Evolutionary conservation across 2,113 vertebrate species (phyloP).

Genomic region (Sterrhoptilus dennistouni): DNA sequence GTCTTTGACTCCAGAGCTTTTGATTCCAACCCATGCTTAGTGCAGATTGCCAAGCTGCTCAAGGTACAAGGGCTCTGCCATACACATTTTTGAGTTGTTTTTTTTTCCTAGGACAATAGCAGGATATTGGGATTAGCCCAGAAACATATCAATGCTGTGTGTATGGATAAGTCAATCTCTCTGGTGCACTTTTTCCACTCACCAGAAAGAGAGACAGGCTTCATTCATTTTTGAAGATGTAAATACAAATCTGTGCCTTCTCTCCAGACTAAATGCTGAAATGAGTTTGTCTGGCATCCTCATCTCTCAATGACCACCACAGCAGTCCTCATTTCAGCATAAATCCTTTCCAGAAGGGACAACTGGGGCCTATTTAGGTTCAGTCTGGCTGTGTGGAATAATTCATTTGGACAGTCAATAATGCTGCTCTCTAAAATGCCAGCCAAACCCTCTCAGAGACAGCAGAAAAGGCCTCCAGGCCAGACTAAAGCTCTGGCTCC

Average conservation of each 20-base stretch:
- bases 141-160: background rate
- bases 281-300: background rate
- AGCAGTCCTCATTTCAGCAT: background rate
- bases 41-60: background rate
- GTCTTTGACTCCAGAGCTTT: background rate
- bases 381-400: background rate
- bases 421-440: background rate
- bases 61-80: background rate
- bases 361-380: background rate
- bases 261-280: background rate
- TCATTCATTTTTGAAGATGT: background rate
- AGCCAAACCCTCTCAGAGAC: background rate
- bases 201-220: background rate
- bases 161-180: too few relatives aligned
- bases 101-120: background rate
- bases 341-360: background rate
- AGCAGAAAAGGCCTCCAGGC: background rate
- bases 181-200: background rate
- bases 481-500: background rate
- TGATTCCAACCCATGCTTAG: background rate
- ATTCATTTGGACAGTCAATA: background rate
- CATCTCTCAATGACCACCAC: background rate
- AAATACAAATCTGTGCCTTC: background rate
- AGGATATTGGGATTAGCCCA: background rate
- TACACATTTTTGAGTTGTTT: background rate